These are phyloP conservation scores for Euzetes globulus DNA, from an alignment of 2,888 invertebrate species.

Conservation along the genomic window DNA sequence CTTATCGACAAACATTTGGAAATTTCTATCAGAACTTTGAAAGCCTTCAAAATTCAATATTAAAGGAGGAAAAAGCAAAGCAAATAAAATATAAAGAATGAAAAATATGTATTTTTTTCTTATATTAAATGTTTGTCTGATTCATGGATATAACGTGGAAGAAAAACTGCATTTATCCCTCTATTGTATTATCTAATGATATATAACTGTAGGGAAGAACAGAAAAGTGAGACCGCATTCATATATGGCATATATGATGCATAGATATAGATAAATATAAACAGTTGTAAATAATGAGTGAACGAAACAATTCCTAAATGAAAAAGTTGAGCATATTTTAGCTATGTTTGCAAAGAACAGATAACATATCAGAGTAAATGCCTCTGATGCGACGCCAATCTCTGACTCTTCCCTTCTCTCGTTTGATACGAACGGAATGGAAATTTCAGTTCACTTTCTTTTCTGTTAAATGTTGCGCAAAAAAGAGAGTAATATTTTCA, in stretches of 20 bases:
- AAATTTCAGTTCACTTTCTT: background rate
- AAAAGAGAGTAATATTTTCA: background rate
- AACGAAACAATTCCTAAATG: background rate
- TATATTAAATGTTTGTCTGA: background rate
- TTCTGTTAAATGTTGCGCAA: background rate
- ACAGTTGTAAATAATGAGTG: background rate
- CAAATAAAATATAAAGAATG: background rate
- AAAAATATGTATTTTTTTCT: background rate
- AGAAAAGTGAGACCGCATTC: background rate
- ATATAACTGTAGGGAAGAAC: background rate
- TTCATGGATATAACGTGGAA: background rate
- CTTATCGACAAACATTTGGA: background rate
- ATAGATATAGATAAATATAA: background rate
- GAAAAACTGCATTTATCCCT: too few relatives aligned
- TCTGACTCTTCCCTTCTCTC: background rate
- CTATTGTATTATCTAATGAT: too few relatives aligned
- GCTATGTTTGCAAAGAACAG: background rate
- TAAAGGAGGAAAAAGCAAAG: background rate
- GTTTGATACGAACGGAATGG: background rate
- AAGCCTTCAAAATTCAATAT: background rate
- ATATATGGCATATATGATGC: background rate
- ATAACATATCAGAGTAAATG: background rate
- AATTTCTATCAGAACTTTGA: background rate
- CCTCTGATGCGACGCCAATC: background rate
- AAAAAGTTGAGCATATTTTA: background rate